Evolutionary conservation across 2,888 invertebrate genomes (phyloP).

Genomic region (Fabriciana adippe): DNA sequence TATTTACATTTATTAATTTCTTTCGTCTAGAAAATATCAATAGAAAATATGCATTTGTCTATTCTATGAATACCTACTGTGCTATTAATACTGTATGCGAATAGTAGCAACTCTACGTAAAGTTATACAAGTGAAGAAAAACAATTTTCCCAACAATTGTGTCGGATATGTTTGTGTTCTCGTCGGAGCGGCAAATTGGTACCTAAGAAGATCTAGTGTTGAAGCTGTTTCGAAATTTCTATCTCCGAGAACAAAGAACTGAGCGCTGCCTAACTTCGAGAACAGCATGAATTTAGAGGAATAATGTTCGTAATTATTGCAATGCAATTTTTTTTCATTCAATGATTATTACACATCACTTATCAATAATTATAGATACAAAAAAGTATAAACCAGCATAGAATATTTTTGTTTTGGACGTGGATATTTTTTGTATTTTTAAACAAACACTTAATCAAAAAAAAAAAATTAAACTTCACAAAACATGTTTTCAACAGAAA

Average conservation of each 20-base stretch:
- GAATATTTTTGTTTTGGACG: no score
- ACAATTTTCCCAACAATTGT: constrained; percentile 28
- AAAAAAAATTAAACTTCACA: no score
- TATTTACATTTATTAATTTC: no score
- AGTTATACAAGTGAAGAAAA: constrained; percentile 21
- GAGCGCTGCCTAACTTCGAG: background rate
- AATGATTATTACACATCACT: no score
- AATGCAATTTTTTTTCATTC: no score
- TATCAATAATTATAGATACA: background rate
- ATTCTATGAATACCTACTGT: background rate
- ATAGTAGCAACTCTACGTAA: constrained; percentile 10
- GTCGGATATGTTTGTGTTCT: constrained; percentile 26
- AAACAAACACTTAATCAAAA: no score
- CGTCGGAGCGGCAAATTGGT: constrained; percentile 35
- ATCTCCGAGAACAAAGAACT: constrained; percentile 20
- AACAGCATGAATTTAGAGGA: background rate
- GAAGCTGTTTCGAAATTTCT: constrained; percentile 21
- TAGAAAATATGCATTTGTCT: background rate
- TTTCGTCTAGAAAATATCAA: no score
- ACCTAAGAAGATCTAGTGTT: constrained; percentile 26
- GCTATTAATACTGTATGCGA: background rate
- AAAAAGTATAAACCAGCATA: background rate
- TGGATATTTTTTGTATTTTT: no score
- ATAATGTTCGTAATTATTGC: no score
- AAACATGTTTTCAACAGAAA: background rate